Evolutionary conservation across 2,797 vertebrate genomes (phyloP).

Genomic region (Heterohyrax brucei): DNA sequence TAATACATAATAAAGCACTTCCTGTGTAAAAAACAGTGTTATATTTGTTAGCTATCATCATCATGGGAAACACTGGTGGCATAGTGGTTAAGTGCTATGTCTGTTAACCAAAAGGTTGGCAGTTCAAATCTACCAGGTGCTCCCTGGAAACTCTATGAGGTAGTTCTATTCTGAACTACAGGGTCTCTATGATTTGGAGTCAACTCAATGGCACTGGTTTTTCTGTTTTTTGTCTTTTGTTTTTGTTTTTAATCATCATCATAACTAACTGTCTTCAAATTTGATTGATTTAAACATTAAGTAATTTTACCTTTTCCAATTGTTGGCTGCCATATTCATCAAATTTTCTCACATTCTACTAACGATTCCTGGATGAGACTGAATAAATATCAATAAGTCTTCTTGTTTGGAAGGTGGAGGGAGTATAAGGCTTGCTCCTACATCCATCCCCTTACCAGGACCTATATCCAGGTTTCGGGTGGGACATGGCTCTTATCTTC

Average conservation of each 20-base stretch:
- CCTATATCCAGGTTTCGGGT: background rate
- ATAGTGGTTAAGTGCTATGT: too few species aligned
- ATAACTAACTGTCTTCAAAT: background rate
- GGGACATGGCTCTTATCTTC: background rate
- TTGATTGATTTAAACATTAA: conserved; percentile 35
- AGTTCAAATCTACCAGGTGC: too few species aligned
- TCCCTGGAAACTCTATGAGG: too few species aligned
- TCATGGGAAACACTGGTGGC: too few species aligned
- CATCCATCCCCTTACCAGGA: background rate
- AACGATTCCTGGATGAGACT: background rate
- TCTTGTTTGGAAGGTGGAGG: background rate
- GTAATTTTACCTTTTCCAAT: background rate
- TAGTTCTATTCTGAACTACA: too few species aligned
- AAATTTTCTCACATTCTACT: background rate
- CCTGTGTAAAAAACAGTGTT: background rate
- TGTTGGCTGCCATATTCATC: background rate
- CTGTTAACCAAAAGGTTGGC: too few species aligned
- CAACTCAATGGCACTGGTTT: too few species aligned
- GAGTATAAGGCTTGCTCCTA: background rate
- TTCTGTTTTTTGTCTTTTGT: too few species aligned
- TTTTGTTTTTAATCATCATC: conserved; percentile 7
- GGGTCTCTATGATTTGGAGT: too few species aligned
- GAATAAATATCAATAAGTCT: background rate
- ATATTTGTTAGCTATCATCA: conserved; percentile 9
- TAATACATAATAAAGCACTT: conserved; percentile 38